Percentiles rank a stretch among this genome's conserved stretches.
phyloP scores from a whole-genome alignment of 2,888 invertebrate genomes.

The Euplagia quadripunctaria region DNA sequence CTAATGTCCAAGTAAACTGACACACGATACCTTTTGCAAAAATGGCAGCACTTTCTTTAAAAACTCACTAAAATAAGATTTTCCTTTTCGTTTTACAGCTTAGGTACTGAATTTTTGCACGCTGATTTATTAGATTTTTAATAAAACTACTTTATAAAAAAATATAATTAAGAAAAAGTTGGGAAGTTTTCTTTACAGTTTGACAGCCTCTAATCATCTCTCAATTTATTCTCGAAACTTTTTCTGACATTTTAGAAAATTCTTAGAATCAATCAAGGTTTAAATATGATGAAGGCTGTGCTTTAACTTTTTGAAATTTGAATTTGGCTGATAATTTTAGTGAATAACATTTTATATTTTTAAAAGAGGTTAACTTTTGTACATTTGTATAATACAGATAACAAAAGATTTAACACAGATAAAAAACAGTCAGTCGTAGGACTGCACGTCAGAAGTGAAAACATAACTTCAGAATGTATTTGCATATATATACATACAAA shows the following conservation, averaged over 20 bases:
- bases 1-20: too few species aligned
- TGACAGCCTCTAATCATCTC: conserved; percentile 38
- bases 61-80: too few species aligned
- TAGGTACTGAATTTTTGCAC: background rate
- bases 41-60: background rate
- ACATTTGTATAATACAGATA: too few species aligned
- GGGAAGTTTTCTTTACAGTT: conserved; percentile 20
- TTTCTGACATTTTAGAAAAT: background rate
- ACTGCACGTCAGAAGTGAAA: too few species aligned
- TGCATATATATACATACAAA: too few species aligned
- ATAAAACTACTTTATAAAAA: background rate
- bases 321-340: background rate
- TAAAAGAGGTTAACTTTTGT: too few species aligned
- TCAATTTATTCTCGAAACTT: conserved; percentile 20
- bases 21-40: too few species aligned
- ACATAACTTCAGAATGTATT: too few species aligned
- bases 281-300: background rate
- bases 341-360: background rate
- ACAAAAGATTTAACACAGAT: too few species aligned
- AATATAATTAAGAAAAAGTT: background rate
- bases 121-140: background rate
- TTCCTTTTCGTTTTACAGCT: background rate
- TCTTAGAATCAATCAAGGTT: too few species aligned
- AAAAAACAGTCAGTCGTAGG: too few species aligned
- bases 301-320: background rate